Evolutionary conservation across 23 tunicate genomes (phyloP), one percentile per base, ranked within the genome.

Genomic region (Trididemnum miniatum): DNA sequence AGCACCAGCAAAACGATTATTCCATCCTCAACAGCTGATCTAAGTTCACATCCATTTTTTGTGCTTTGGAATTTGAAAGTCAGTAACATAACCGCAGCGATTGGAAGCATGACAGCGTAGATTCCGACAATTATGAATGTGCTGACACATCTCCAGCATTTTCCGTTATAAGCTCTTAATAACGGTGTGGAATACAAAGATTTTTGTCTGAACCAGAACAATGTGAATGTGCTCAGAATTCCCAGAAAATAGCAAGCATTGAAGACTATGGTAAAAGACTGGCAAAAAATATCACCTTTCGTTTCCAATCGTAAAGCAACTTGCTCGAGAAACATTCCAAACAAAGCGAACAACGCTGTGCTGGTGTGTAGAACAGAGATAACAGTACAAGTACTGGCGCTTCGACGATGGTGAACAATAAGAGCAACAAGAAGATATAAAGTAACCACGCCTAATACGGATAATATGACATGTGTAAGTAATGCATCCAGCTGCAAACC

Each of bases 201-300:
- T 23, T 62, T 62, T 62, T 62, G 69, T 62, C 69, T 62, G 23
- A 62, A 23, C 69, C 69, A 62, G 23, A 62, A 15, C 27, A 62
- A 23, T 4, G 69, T 62, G 23, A 62, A 62, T 15, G 27, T 62
- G 69, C 69, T 62, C 20, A 62, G 69, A 62, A 15, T 62, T 15
- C 69, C 69, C 4, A 62, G 4, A 23, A 62, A 62, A 23, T 62
- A 62, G 23, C 69, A 49, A 49, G 57, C 57, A 49, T 9, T 18
- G 12, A 49, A 18, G 12, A 9, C 18, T 9, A 49, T 12, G 57
- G 12, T 9, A 49, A 49, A 49, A n/a, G n/a, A n/a, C 18, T 49
- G 57, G 57, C 57, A 49, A 49, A 49, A 49, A 49, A 49, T 49
- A 49, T 49, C 57, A 9, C 15, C 57, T 49, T 49, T 49, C 15